These are phyloP conservation scores for Papilio xuthus DNA, from an alignment of 1,140 invertebrate genomes.

Conservation along the genomic window DNA sequence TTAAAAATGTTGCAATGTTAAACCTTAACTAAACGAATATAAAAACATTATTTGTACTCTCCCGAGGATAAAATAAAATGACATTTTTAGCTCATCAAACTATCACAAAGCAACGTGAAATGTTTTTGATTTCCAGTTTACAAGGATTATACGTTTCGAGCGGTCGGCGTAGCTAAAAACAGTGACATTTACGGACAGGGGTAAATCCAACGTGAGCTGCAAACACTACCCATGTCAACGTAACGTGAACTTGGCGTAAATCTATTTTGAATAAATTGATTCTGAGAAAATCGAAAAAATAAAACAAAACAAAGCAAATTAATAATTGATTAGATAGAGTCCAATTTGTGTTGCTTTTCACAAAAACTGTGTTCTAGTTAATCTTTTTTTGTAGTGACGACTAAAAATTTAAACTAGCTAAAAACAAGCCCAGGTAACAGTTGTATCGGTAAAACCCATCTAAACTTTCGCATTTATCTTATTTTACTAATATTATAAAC, in stretches of 20 bases:
- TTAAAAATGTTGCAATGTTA: no score
- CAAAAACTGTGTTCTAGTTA: not conserved
- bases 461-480: no score
- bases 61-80: not conserved
- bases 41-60: not conserved
- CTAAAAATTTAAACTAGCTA: no score
- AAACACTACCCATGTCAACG: slow-evolving; percentile 36
- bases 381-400: no score
- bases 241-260: slow-evolving; percentile 26
- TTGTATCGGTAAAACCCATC: no score
- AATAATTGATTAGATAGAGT: not conserved
- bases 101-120: slow-evolving; percentile 16
- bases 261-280: slow-evolving; percentile 34
- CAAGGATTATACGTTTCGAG: not conserved
- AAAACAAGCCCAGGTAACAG: no score
- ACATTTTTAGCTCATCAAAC: slow-evolving; percentile 17
- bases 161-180: slow-evolving; percentile 7
- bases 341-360: not conserved
- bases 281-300: not conserved
- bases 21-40: no score
- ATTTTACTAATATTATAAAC: no score
- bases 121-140: slow-evolving; percentile 13
- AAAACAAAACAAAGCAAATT: not conserved
- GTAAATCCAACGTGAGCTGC: slow-evolving; percentile 36
- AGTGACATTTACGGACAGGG: slow-evolving; percentile 37